Evolutionary conservation across 2,797 vertebrate species (phyloP).

Genomic region (Dendrocincla tyrannina): DNA sequence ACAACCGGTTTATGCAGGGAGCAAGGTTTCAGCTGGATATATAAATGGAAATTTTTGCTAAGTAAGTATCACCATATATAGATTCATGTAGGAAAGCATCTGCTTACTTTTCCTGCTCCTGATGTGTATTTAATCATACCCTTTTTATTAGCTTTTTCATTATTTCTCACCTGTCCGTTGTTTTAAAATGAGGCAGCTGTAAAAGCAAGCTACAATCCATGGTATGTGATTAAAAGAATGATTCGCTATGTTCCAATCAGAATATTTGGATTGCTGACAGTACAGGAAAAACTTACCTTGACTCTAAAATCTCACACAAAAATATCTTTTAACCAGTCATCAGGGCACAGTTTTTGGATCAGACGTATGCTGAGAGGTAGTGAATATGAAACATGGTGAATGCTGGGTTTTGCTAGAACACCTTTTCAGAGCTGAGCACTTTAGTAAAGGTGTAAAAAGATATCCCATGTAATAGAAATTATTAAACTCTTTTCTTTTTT

Average conservation of each 20-base stretch:
- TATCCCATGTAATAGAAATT: neutral
- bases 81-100: neutral
- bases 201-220: neutral
- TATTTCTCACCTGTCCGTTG: neutral
- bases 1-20: neutral
- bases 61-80: neutral
- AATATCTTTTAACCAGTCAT: neutral
- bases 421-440: neutral
- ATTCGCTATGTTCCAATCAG: neutral
- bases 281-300: neutral
- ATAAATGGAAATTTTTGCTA: conserved; percentile 6
- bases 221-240: neutral
- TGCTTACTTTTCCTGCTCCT: neutral
- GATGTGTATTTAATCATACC: neutral
- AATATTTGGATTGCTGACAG: neutral
- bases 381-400: neutral
- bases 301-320: neutral
- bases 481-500: neutral
- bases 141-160: conserved; percentile 21
- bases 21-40: neutral
- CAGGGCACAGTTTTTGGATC: neutral
- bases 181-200: neutral
- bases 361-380: neutral
- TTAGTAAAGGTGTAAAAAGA: neutral
- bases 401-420: neutral